A percentile compares a stretch with the other conserved stretches of the same genome.
phyloP scores from a whole-genome alignment of 2,888 invertebrate species.

The Cryptocephalus moraei region DNA sequence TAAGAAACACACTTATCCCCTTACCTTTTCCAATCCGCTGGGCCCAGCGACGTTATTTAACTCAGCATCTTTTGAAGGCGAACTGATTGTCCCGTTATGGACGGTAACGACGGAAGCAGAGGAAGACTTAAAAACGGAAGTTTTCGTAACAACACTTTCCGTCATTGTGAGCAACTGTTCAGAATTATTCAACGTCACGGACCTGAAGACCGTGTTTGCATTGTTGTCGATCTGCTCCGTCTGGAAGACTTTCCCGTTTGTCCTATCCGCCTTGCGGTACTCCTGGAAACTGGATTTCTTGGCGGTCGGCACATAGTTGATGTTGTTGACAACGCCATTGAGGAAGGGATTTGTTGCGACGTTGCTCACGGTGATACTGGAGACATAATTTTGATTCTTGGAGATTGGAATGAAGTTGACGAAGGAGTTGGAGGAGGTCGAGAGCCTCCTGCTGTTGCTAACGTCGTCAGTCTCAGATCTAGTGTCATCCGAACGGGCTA shows the following conservation, averaged over 20 bases:
- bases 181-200: too few species aligned
- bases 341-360: not conserved
- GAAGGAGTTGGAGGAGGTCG: conserved; percentile 14
- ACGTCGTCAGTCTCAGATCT: conserved; percentile 46
- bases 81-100: conserved; percentile 18
- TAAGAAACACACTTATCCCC: too few species aligned
- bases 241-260: conserved; percentile 30
- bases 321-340: not conserved
- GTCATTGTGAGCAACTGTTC: conserved; percentile 22
- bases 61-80: conserved; percentile 7
- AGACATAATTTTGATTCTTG: conserved; percentile 16
- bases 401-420: conserved; percentile 19
- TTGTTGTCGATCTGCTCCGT: conserved; percentile 38
- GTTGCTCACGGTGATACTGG: conserved; percentile 8
- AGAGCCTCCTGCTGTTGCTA: conserved; percentile 15
- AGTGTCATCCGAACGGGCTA: conserved; percentile 68
- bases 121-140: conserved; percentile 13
- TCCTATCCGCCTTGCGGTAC: conserved; percentile 18
- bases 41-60: conserved; percentile 14
- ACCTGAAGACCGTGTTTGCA: conserved; percentile 15
- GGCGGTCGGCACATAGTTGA: too few species aligned
- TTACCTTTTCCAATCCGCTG: conserved; percentile 8
- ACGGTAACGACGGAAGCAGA: conserved; percentile 8
- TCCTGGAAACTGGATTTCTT: conserved; percentile 14
- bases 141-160: conserved; percentile 9